A percentile compares a stretch with the other conserved stretches of the same genome.
phyloP scores from a whole-genome alignment of 1,140 invertebrate genomes.

The Cecropterus lyciades region DNA sequence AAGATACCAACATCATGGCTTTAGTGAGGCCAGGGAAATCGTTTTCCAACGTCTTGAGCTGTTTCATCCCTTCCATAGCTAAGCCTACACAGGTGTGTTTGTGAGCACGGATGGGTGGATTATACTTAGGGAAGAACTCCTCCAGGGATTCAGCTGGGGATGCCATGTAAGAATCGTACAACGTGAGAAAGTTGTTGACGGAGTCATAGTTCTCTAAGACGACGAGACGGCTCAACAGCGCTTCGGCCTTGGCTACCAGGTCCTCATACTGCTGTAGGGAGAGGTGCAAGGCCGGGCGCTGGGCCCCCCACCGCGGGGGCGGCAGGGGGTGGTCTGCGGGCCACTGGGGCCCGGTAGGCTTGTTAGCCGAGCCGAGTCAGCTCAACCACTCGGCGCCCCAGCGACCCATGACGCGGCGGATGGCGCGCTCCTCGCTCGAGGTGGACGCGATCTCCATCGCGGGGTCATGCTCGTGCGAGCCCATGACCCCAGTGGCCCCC shows the following conservation, averaged over 20 bases:
- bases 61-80: slow-evolving; percentile 90
- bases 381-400: slow-evolving; percentile 96
- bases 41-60: slow-evolving; percentile 67
- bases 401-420: slow-evolving; percentile 91
- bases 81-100: slow-evolving; percentile 96
- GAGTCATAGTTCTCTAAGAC: slow-evolving; percentile 94
- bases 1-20: slow-evolving; percentile 92
- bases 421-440: slow-evolving; percentile 78
- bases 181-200: slow-evolving; percentile 92
- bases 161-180: slow-evolving; percentile 89
- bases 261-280: slow-evolving; percentile 90
- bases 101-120: slow-evolving; percentile 90
- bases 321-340: slow-evolving; percentile 86
- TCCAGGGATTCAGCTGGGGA: slow-evolving; percentile 60
- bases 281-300: slow-evolving; percentile 83
- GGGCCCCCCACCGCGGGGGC: slow-evolving; percentile 87
- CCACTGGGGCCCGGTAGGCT: slow-evolving; percentile 72
- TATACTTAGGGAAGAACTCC: slow-evolving; percentile 85
- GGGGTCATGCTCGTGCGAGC: slow-evolving; percentile 57
- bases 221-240: slow-evolving; percentile 91
- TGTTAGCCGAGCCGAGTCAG: slow-evolving; percentile 92
- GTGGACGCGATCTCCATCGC: slow-evolving; percentile 59
- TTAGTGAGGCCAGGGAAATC: slow-evolving; percentile 85
- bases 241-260: slow-evolving; percentile 91
- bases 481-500: slow-evolving; percentile 81